Evolutionary conservation across 2,888 invertebrate species (phyloP).

Genomic region (Tipula unca): DNA sequence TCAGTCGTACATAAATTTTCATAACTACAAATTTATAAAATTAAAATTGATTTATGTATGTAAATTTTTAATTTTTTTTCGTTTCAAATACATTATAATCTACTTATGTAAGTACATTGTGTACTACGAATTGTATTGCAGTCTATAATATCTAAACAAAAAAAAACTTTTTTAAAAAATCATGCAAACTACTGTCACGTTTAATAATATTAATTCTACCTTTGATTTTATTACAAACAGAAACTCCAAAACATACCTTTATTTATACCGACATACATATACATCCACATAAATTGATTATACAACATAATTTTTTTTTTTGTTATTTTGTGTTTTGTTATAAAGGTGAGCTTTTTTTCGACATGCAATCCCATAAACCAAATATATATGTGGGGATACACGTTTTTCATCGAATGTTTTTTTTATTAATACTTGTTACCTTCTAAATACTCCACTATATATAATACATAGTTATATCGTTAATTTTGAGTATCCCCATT

Average conservation of each 20-base stretch:
- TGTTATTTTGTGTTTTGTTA: background rate
- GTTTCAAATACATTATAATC: background rate
- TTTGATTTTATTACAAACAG: background rate
- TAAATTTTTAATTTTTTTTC: background rate
- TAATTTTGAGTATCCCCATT: background rate
- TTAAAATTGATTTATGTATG: background rate
- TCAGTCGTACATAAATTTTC: background rate
- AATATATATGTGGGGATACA: background rate
- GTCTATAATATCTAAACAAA: background rate
- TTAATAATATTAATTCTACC: background rate
- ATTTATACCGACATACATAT: background rate
- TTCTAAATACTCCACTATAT: background rate
- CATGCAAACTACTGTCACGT: background rate
- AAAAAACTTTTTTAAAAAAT: no score
- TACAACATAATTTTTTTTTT: background rate
- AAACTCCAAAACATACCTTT: background rate
- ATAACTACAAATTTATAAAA: background rate
- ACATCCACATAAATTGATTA: background rate
- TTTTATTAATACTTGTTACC: background rate
- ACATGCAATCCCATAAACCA: background rate
- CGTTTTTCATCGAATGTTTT: background rate
- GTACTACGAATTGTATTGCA: background rate
- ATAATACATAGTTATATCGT: background rate
- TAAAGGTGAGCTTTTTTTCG: background rate
- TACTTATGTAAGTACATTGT: background rate